phyloP scores from a whole-genome alignment of 2,113 vertebrate genomes.

The Cyanistes caeruleus region DNA sequence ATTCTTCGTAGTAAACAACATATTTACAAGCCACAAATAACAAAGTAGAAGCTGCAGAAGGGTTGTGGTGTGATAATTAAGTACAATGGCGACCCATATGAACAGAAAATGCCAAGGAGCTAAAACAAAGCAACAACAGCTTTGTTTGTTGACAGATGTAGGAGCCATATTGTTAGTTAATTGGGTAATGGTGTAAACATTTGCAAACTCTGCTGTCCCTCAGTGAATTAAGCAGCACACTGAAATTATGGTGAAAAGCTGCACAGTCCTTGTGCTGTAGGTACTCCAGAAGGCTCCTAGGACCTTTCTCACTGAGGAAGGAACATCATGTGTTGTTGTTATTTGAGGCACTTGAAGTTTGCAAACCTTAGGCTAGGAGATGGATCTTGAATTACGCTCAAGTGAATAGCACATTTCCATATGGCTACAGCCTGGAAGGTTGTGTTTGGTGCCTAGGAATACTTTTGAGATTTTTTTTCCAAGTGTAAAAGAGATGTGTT shows the following conservation, averaged over 20 bases:
- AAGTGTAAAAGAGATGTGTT: neutral
- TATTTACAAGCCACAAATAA: constrained; percentile 80
- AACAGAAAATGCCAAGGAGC: constrained; percentile 82
- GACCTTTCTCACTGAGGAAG: neutral
- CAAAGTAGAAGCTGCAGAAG: constrained; percentile 79
- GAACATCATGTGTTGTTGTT: neutral
- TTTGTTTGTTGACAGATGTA: constrained; percentile 99
- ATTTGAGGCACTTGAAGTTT: neutral
- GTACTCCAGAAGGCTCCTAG: constrained; percentile 3
- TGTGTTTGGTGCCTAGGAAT: constrained; percentile 3
- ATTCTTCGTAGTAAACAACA: constrained; percentile 61
- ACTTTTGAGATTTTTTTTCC: neutral
- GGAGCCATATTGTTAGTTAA: constrained; percentile 95
- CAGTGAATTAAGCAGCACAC: constrained; percentile 78
- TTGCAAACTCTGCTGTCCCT: constrained; percentile 92
- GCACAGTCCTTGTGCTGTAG: constrained; percentile 45
- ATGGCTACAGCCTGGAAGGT: constrained; percentile 35
- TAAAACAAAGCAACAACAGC: constrained; percentile 92
- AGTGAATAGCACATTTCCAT: constrained; percentile 40
- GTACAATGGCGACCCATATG: constrained; percentile 84
- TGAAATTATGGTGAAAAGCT: constrained; percentile 72
- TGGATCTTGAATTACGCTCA: constrained; percentile 25
- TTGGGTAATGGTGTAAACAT: constrained; percentile 99
- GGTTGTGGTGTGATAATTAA: constrained; percentile 84
- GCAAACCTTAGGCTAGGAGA: neutral